Evolutionary conservation across 2,888 invertebrate species (phyloP), one percentile per base, ranked within the genome.

Genomic region (Anorthoa munda): DNA sequence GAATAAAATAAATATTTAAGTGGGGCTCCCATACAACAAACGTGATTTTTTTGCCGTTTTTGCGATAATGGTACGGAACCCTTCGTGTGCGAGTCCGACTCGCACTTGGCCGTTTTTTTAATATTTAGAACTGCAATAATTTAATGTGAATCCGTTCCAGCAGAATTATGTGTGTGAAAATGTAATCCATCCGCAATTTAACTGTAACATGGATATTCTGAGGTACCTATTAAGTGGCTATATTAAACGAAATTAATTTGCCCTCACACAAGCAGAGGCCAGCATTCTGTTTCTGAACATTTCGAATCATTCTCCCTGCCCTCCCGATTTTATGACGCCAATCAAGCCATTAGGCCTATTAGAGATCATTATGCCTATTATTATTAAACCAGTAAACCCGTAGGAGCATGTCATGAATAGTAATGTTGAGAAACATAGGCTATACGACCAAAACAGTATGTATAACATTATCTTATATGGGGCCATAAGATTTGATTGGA

Each of bases 311-410:
- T 59, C 73, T 72, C 75, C 79, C 74, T 87, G 82, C 88, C 88
- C 89, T 89, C 82, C 87, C 77, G 89, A 90, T 93, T 94, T 94
- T 94, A 94, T 90, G 92, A 93, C 91, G 90, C 90, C 92, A 93
- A 94, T 94, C 92, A 94, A 91, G 83, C 90, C 86, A 93, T 94
- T 94, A 94, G 86, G 83, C 91, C 92, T 92, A 94, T 94, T 94
- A 94, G 87, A 91, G 91, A 88, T 90, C 90, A 93, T 93, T 92
- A 92, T 89, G 85, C 80, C 89, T 92, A 92, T 92, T 93, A 92
- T 92, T 90, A 91, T 89, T 90, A 86, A 85, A 88, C 87, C 87
- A 90, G 87, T 88, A 82, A 88, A 89, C 79, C 87, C 76, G 84
- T 87, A 89, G 81, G 75, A 87, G 70, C 88, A 88, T 89, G 86